Percentiles rank a stretch among this genome's conserved stretches.
phyloP scores from a whole-genome alignment of 2,888 invertebrate species.

The Electrophaes corylata region DNA sequence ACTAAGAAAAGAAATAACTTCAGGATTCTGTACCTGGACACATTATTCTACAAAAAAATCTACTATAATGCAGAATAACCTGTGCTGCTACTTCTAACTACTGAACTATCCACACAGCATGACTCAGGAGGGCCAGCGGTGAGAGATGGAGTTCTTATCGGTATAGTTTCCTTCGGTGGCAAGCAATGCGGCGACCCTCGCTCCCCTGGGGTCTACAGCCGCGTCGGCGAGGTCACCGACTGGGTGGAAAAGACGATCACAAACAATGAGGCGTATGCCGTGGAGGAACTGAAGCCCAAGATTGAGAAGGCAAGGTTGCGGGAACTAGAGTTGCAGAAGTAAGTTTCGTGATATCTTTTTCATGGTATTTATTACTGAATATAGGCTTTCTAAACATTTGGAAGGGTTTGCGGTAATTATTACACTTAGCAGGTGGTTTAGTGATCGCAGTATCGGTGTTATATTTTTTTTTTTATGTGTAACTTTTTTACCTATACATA shows the following conservation, averaged over 20 bases:
- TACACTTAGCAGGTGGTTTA: too few species aligned
- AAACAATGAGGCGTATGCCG: constrained; percentile 60
- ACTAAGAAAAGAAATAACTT: too few species aligned
- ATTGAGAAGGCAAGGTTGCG: constrained; percentile 66
- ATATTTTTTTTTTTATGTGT: too few species aligned
- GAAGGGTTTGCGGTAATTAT: too few species aligned
- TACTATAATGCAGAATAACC: too few species aligned
- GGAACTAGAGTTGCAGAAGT: constrained; percentile 69
- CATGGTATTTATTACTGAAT: too few species aligned
- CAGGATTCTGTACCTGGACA: too few species aligned
- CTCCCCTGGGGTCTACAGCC: constrained; percentile 75
- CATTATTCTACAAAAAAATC: too few species aligned
- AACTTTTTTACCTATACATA: too few species aligned
- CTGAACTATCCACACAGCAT: constrained; percentile 63
- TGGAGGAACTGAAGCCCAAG: constrained; percentile 62
- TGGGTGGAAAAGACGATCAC: constrained; percentile 70
- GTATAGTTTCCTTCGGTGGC: constrained; percentile 75
- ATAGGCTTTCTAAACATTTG: too few species aligned
- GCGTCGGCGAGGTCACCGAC: constrained; percentile 65
- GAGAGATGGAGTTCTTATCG: constrained; percentile 69
- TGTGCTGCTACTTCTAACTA: too few species aligned
- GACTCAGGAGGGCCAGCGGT: constrained; percentile 78
- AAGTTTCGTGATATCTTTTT: constrained; percentile 21
- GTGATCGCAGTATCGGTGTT: too few species aligned
- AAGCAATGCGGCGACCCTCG: constrained; percentile 76